Evolutionary conservation across 2,113 vertebrate genomes (phyloP), one percentile per base, ranked within the genome.

Genomic region (Dinomys branickii): DNA sequence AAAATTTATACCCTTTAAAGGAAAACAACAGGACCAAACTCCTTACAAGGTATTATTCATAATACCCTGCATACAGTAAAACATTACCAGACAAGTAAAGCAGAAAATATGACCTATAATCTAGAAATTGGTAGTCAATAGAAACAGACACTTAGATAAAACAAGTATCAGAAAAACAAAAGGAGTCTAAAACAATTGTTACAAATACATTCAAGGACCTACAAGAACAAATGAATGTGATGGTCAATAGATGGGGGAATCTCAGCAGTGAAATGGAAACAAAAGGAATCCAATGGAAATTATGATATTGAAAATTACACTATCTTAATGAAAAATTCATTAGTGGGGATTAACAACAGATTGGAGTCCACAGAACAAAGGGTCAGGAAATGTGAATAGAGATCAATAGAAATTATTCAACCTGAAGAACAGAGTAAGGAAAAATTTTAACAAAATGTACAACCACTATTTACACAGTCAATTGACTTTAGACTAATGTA

Each of bases 341-440:
- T 47, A 54, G 14, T 22, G 52, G 30, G 28, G 0, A 47, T 59
- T 78, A 50, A 65, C 33, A 91, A 28, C 4, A 67, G 54, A 56
- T 63, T 73, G 41, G 56, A 35, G 44, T 38, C 12, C 47, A 19
- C 10, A 83, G 63, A 91, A 96, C 75, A 47, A 84, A 90, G 33
- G 7, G 14, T 19, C 22, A 20, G 69, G 2, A 73, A 94, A 61
- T 52, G 10, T 50, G n/a, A 82, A 73, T 59, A 44, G 3, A 56
- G 54, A 84, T 41, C 67, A 80, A 75, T 41, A 90, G 75, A 92
- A 90, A 87, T 54, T 77, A 71, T 65, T 95, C 88, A 90, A 12
- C 80, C 59, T 63, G 19, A 78, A 50, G 59, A 92, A 61, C 2
- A 86, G 22, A 91, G 26, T 63, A 38, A 83, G 71, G 65, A 75